Percentiles rank a stretch among this genome's conserved stretches.
Evolutionary conservation across 2,113 vertebrate species (phyloP).

Genomic region (Lipophrys pholis): DNA sequence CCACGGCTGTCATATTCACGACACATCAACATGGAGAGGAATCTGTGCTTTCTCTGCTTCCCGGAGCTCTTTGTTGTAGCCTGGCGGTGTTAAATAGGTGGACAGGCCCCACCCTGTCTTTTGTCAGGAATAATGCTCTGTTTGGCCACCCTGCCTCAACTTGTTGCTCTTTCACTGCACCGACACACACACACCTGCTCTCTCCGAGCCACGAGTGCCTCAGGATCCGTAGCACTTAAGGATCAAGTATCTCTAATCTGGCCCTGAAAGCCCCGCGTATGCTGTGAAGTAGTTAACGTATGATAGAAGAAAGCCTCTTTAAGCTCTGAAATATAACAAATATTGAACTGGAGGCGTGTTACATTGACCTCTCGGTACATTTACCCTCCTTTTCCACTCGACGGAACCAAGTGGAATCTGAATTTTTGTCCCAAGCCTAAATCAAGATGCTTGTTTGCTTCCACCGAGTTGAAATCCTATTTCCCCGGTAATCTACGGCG

Average conservation of each 20-base stretch:
- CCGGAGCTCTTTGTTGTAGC: slow-evolving; percentile 10
- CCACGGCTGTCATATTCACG: slow-evolving; percentile 14
- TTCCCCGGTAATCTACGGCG: slow-evolving; percentile 56
- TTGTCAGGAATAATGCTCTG: slow-evolving; percentile 48
- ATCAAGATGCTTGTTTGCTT: slow-evolving; percentile 45
- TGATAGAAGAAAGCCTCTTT: slow-evolving; percentile 33
- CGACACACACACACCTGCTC: slow-evolving; percentile 66
- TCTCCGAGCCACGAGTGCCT: slow-evolving; percentile 59
- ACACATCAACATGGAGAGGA: slow-evolving; percentile 12
- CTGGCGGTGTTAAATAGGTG: slow-evolving; percentile 1
- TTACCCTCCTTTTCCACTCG: background rate
- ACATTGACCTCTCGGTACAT: background rate
- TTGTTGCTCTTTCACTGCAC: slow-evolving; percentile 68
- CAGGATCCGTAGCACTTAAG: slow-evolving; percentile 52
- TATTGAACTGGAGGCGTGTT: slow-evolving; percentile 21
- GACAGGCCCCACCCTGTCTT: slow-evolving; percentile 59
- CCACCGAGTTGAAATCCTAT: slow-evolving; percentile 43
- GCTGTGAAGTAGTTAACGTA: slow-evolving; percentile 47
- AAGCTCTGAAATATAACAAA: slow-evolving; percentile 19
- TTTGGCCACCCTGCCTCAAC: slow-evolving; percentile 62
- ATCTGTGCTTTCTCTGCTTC: slow-evolving; percentile 22
- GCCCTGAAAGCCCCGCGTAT: slow-evolving; percentile 21
- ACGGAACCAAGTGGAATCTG: too few species aligned
- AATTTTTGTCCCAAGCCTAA: slow-evolving; percentile 19
- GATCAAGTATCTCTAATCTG: slow-evolving; percentile 70